phyloP scores from a whole-genome alignment of 2,797 vertebrate genomes.

The Catostomus latipinnis region DNA sequence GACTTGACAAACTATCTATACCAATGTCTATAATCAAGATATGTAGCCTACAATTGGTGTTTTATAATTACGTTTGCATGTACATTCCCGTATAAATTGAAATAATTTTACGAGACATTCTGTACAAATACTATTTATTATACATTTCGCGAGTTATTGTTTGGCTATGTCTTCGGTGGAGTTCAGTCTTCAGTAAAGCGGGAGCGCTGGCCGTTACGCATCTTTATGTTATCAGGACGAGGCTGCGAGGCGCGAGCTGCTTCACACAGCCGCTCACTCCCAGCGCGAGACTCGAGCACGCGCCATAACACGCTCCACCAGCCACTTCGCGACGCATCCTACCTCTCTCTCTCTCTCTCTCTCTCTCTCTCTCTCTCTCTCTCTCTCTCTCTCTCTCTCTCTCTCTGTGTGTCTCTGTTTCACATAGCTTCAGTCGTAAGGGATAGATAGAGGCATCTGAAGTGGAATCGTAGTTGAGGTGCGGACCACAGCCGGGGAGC shows the following conservation, averaged over 20 bases:
- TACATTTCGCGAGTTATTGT: too few relatives aligned
- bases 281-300: neutral
- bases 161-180: neutral
- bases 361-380: neutral
- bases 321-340: constrained; percentile 1
- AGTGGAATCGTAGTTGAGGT: constrained; percentile 23
- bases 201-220: neutral
- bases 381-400: too few relatives aligned
- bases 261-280: constrained; percentile 2
- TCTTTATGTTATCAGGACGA: constrained; percentile 19
- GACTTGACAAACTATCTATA: too few relatives aligned
- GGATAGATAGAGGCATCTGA: constrained; percentile 1
- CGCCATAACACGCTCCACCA: constrained; percentile 2
- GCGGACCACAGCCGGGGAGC: constrained; percentile 28
- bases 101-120: too few relatives aligned
- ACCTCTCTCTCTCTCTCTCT: constrained; percentile 6
- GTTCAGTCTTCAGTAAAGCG: neutral
- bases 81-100: too few relatives aligned
- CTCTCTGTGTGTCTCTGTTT: neutral
- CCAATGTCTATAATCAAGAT: too few relatives aligned
- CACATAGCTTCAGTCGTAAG: constrained; percentile 9
- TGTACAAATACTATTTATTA: too few relatives aligned
- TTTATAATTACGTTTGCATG: too few relatives aligned
- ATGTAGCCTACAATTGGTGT: too few relatives aligned
- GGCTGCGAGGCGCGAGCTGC: neutral